Evolutionary conservation across 2,888 invertebrate species (phyloP), one percentile per base, ranked within the genome.

Genomic region (Cheiracanthium punctorium): DNA sequence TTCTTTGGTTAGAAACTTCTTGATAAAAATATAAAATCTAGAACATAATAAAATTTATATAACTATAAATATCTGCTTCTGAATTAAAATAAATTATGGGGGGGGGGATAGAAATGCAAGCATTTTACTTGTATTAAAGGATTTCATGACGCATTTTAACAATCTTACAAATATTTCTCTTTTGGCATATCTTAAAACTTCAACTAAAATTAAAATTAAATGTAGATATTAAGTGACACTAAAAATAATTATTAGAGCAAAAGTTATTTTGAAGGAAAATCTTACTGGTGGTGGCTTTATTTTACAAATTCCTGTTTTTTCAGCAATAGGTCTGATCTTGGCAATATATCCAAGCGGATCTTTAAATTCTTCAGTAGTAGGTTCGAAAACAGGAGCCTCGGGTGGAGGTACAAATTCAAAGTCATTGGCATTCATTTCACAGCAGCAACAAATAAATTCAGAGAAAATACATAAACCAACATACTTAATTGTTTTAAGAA

Each of bases 241-340:
- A 10, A 5, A 52, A 52, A 0, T 28, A 29, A 12, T 65, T 65
- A 28, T 14, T 10, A 4, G 4, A 29, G n/a, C n/a, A n/a, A n/a
- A n/a, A n/a, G n/a, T n/a, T n/a, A n/a, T n/a, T n/a, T n/a, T n/a
- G n/a, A n/a, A n/a, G n/a, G n/a, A 69, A 43, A 37, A 10, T 91
- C 90, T 90, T 91, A 94, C 97, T 93, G 95, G 94, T 90, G 99
- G 99, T 90, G 99, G 99, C 93, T 96, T 96, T 91, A 99, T 98
- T 94, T 98, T 99, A 93, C 99, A 98, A 92, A 99, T 98, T 91
- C 99, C 99, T 91, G 95, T 96, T 93, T 96, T 96, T 93, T 98
- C 98, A 7, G 98, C 99, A 90, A 96, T 94, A 81, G 97, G 96
- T 90, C 98, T 94, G 91, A 99, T 99, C 94, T 98, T 98, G 90